Percentiles rank a stretch among this genome's conserved stretches.
phyloP scores from a whole-genome alignment of 2,797 vertebrate species.

The Heterohyrax brucei region DNA sequence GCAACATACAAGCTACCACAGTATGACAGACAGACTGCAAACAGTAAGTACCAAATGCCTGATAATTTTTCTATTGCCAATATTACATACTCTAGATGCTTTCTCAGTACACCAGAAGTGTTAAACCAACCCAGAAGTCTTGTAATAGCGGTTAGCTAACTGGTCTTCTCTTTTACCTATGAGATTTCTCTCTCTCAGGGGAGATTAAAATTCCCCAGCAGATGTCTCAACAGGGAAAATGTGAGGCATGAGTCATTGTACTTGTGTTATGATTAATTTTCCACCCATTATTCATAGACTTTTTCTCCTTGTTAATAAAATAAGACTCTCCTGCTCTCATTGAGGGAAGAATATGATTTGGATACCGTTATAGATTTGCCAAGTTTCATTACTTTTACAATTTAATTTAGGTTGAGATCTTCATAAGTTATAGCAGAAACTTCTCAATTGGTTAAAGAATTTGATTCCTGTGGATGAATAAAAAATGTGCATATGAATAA shows the following conservation, averaged over 20 bases:
- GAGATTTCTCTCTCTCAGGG: constrained; percentile 31
- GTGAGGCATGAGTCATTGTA: background rate
- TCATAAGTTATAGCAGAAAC: background rate
- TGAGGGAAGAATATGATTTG: constrained; percentile 25
- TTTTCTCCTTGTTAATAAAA: constrained; percentile 50
- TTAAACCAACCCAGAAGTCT: constrained; percentile 30
- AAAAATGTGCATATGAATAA: constrained; percentile 4
- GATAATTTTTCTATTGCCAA: background rate
- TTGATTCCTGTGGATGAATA: background rate
- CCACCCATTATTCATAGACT: background rate
- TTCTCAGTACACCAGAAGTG: background rate
- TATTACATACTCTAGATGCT: background rate
- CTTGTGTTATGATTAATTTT: background rate
- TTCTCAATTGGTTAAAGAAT: constrained; percentile 5
- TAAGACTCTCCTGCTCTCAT: background rate
- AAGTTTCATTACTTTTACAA: constrained; percentile 63
- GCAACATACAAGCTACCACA: background rate
- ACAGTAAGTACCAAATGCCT: background rate
- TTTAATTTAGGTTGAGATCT: constrained; percentile 52
- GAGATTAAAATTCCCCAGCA: background rate
- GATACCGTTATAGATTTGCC: background rate
- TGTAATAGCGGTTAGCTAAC: background rate
- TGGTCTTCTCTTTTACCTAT: background rate
- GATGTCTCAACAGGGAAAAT: background rate
- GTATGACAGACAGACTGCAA: background rate